Percentiles rank a stretch among this genome's conserved stretches.
These are phyloP conservation scores for Picathartes gymnocephalus DNA, from an alignment of 2,113 vertebrate species.

Conservation along the genomic window DNA sequence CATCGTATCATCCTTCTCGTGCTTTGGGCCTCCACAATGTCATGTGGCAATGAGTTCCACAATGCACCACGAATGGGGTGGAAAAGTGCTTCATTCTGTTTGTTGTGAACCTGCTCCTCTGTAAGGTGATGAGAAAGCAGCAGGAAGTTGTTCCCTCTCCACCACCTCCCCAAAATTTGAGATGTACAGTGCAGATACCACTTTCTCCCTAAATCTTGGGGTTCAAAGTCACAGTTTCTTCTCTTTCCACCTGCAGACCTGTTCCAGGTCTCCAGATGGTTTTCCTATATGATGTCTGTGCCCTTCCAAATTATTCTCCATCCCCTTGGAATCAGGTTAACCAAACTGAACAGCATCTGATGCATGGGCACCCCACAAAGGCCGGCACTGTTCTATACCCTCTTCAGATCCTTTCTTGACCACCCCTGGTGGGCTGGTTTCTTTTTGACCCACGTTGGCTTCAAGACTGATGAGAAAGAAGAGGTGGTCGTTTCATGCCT, in stretches of 20 bases:
- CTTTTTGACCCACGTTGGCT: not conserved
- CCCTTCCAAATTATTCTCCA: not conserved
- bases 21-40: not conserved
- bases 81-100: not conserved
- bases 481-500: not conserved
- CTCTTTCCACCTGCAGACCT: not conserved
- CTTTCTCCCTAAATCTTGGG: not conserved
- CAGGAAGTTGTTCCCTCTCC: not conserved
- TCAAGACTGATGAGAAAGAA: not conserved
- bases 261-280: not conserved
- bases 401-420: not conserved
- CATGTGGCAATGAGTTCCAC: not conserved
- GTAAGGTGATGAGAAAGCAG: not conserved
- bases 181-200: not conserved
- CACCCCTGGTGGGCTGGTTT: not conserved
- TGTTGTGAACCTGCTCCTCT: not conserved
- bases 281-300: not conserved
- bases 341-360: not conserved
- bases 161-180: not conserved
- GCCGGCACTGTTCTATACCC: not conserved
- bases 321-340: not conserved
- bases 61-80: not conserved
- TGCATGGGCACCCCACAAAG: rapidly evolving
- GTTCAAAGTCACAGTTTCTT: not conserved
- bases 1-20: not conserved